phyloP scores from a whole-genome alignment of 1,140 invertebrate genomes.

The Drosophila ohnishii region DNA sequence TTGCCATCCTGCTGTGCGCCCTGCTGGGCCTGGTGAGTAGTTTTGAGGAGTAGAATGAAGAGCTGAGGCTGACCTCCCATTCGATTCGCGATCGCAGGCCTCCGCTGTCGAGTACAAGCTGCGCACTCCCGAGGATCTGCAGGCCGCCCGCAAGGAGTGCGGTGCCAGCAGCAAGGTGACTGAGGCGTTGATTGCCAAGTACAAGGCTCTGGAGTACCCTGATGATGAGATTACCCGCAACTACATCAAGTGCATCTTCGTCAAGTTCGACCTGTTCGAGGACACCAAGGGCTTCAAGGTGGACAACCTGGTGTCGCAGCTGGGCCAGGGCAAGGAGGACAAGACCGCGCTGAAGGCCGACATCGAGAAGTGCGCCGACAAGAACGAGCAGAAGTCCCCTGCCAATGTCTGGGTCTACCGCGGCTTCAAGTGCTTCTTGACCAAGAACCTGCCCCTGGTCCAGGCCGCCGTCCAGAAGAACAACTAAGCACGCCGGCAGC shows the following conservation, averaged over 20 bases:
- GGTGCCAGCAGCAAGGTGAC: slow-evolving; percentile 71
- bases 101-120: slow-evolving; percentile 76
- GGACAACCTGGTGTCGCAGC: slow-evolving; percentile 75
- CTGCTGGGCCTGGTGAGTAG: slow-evolving; percentile 71
- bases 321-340: slow-evolving; percentile 72
- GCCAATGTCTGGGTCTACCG: slow-evolving; percentile 76
- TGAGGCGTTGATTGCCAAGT: slow-evolving; percentile 71
- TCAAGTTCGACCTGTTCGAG: slow-evolving; percentile 80
- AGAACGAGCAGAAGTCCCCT: slow-evolving; percentile 77
- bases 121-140: slow-evolving; percentile 76
- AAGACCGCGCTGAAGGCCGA: slow-evolving; percentile 67
- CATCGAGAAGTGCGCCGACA: slow-evolving; percentile 80
- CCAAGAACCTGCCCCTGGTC: slow-evolving; percentile 78
- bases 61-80: not conserved
- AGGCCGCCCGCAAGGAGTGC: slow-evolving; percentile 75
- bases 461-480: slow-evolving; percentile 79
- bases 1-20: slow-evolving; percentile 71
- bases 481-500: slow-evolving; percentile 55
- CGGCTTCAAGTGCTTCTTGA: slow-evolving; percentile 81
- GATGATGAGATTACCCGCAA: slow-evolving; percentile 81
- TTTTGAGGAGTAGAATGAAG: accelerated
- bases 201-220: slow-evolving; percentile 81
- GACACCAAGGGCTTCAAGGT: slow-evolving; percentile 77
- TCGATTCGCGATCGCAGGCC: slow-evolving; percentile 34
- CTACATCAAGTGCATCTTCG: slow-evolving; percentile 81